phyloP scores from a whole-genome alignment of 2,888 invertebrate species.

The Xestia ashworthii region DNA sequence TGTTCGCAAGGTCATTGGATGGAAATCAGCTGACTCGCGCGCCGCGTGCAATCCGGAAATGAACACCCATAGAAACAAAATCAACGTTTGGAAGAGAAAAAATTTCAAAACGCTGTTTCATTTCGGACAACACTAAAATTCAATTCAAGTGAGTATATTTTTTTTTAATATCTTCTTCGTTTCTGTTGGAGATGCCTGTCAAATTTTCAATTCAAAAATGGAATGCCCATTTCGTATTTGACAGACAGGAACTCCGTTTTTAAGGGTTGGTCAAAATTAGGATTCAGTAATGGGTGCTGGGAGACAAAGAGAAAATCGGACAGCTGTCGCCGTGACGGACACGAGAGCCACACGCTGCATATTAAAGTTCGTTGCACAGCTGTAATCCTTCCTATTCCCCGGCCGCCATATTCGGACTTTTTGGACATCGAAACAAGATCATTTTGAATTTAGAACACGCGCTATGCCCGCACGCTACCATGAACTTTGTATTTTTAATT shows the following conservation, averaged over 20 bases:
- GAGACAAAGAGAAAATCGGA: conserved; percentile 72
- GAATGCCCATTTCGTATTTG: conserved; percentile 46
- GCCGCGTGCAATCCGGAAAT: conserved; percentile 84
- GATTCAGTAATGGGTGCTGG: conserved; percentile 64
- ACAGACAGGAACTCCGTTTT: conserved; percentile 51
- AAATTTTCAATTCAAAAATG: conserved; percentile 54
- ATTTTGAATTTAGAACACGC: conserved; percentile 60
- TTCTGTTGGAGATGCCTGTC: conserved; percentile 44
- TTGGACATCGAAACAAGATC: conserved; percentile 62
- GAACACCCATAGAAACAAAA: conserved; percentile 72
- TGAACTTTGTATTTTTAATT: conserved; percentile 54
- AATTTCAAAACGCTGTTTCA: conserved; percentile 64
- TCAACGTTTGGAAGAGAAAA: conserved; percentile 67
- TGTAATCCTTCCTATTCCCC: conserved; percentile 77
- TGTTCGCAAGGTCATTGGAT: conserved; percentile 85
- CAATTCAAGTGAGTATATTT: conserved; percentile 77
- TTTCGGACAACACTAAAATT: conserved; percentile 65
- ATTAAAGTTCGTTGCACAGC: conserved; percentile 81
- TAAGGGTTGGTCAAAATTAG: conserved; percentile 63
- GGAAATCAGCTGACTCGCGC: conserved; percentile 87
- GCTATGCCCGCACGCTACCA: conserved; percentile 27
- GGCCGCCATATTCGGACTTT: conserved; percentile 70
- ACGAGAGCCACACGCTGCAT: conserved; percentile 78
- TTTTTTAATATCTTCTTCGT: conserved; percentile 42
- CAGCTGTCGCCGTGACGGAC: conserved; percentile 78